Conservation (phyloP, 2,888 invertebrate genomes). For the Ellobium chinense region DNA sequence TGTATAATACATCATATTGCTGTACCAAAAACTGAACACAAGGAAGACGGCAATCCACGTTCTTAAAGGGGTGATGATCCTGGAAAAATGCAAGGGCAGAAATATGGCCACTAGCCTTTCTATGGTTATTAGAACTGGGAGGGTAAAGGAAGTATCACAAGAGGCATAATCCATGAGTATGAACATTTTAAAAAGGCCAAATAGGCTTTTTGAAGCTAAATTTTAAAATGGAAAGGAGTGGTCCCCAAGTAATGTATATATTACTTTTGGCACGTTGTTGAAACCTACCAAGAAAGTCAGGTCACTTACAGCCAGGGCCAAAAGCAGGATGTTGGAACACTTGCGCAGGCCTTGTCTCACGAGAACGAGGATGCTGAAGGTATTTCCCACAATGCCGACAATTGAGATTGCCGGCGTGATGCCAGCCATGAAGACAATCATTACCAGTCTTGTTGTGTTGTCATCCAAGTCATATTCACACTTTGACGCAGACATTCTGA, state of each 20-base stretch:
- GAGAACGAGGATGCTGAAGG: conserved; percentile 5
- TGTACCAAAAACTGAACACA: conserved; percentile 1
- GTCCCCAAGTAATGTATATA: neutral
- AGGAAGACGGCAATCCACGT: neutral
- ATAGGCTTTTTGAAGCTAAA: neutral
- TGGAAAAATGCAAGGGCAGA: neutral
- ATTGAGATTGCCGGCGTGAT: conserved; percentile 1
- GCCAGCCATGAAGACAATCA: neutral
- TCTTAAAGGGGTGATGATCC: neutral
- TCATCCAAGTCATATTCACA: too few species aligned
- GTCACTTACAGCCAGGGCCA: conserved; percentile 2
- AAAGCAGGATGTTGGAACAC: conserved; percentile 9
- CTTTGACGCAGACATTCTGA: too few species aligned
- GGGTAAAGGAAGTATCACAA: neutral
- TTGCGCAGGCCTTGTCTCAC: conserved; percentile 9
- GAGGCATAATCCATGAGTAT: neutral
- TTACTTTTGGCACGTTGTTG: neutral
- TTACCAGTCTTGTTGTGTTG: neutral
- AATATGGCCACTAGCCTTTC: conserved; percentile 17
- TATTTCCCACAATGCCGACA: neutral
- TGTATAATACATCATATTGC: neutral
- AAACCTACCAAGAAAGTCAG: neutral
- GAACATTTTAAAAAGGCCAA: neutral
- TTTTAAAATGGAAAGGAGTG: neutral
- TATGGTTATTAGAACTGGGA: conserved; percentile 16